Evolutionary conservation across 2,888 invertebrate genomes (phyloP), one percentile per base, ranked within the genome.

Genomic region (Danaus chrysippus): DNA sequence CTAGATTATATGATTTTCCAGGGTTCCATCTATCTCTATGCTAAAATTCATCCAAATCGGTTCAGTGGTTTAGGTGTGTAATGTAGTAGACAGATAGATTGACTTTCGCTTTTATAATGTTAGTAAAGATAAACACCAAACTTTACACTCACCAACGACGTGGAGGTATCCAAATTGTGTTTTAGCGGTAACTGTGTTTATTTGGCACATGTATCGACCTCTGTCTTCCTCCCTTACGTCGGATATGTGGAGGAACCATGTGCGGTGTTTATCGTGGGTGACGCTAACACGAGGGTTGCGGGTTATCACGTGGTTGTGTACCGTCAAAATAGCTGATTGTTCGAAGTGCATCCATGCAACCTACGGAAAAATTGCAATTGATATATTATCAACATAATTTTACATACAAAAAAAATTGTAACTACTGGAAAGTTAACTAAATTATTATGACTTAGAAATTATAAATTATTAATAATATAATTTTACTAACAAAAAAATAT

Each of bases 311-410:
- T 97, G 97, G 88, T 96, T 97, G 91, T 97, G 97, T 58, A 97
- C 97, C 54, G 97, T 97, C 79, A 98, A 87, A 78, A 98, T 97
- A 56, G 97, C 97, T 59, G 97, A 97, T 86, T 97, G 97, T 84
- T 97, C 97, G 84, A 96, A 97, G 85, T 97, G 96, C 95, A 98
- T 97, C 98, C 97, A 98, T 75, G 97, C 98, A 69, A 98, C 97
- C 98, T 98, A 91, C 42, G 15, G 13, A 8, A 13, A n/a, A 9
- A 15, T 6, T 13, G 1, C n/a, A 46, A 13, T 13, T 13, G 9
- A 13, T 6, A n/a, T 42, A 46, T 23, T 23, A 23, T 3, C 5
- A 23, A 23, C 5, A 23, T 23, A 23, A 23, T 23, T 23, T 23
- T 3, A 23, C 23, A 3, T 23, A 23, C 5, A 5, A 23, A n/a